phyloP scores from a whole-genome alignment of 2,797 vertebrate species.

The Microtus obscurus region DNA sequence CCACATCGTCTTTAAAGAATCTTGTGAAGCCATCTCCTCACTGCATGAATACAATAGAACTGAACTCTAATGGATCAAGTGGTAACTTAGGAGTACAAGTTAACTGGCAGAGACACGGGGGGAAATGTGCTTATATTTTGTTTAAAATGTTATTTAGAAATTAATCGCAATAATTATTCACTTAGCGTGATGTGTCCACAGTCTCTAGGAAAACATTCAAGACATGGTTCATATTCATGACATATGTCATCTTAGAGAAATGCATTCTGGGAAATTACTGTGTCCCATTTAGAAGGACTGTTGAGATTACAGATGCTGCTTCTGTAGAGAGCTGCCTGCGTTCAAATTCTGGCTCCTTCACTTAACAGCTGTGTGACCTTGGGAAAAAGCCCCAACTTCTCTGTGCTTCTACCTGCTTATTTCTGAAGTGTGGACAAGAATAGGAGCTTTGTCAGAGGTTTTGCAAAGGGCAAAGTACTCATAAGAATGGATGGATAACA shows the following conservation, averaged over 20 bases:
- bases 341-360: neutral
- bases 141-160: neutral
- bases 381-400: neutral
- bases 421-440: neutral
- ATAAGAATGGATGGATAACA: neutral
- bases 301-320: neutral
- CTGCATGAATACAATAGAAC: neutral
- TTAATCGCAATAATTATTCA: neutral
- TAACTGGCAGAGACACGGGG: neutral
- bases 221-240: neutral
- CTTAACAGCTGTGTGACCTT: neutral
- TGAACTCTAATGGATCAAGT: slow-evolving; percentile 14
- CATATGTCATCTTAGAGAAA: neutral
- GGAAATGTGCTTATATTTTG: neutral
- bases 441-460: neutral
- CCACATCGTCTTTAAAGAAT: neutral
- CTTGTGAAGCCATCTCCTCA: neutral
- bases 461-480: neutral
- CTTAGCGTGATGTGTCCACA: neutral
- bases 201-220: neutral
- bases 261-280: neutral
- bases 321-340: neutral
- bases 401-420: neutral
- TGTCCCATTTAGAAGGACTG: neutral
- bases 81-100: neutral